Evolutionary conservation across 2,888 invertebrate genomes (phyloP).

Genomic region (Apamea crenata): DNA sequence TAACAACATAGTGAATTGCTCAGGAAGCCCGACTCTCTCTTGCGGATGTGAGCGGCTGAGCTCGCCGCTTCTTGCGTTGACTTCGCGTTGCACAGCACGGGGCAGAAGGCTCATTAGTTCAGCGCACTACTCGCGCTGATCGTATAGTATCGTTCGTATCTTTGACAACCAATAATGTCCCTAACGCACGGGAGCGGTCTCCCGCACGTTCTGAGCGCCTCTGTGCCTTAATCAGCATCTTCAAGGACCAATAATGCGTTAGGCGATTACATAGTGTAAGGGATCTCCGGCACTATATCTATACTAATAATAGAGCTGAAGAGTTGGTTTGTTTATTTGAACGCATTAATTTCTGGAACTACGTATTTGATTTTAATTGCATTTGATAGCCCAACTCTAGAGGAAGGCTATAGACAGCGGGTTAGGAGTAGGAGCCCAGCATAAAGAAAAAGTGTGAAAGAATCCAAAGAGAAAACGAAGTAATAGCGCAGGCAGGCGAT

Average conservation of each 20-base stretch:
- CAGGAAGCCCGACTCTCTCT: conserved; percentile 12
- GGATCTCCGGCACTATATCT: neutral
- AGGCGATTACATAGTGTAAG: neutral
- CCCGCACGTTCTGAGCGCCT: neutral
- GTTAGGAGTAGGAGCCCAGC: no score
- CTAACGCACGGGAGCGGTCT: no score
- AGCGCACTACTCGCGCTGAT: neutral
- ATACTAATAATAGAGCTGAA: no score
- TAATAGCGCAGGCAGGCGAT: neutral
- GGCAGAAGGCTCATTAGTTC: neutral
- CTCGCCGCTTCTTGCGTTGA: neutral
- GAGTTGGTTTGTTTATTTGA: neutral
- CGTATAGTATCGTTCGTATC: no score
- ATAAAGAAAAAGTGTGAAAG: no score
- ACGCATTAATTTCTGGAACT: no score
- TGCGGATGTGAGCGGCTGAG: neutral
- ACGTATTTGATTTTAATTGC: neutral
- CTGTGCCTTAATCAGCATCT: neutral
- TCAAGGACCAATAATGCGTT: neutral
- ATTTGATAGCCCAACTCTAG: neutral
- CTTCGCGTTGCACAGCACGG: neutral
- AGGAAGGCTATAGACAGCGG: neutral
- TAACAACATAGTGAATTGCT: conserved; percentile 12
- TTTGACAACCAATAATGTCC: no score
- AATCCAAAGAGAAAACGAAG: neutral